phyloP scores from a whole-genome alignment of 2,888 invertebrate species.

The Platycheirus rosarum region DNA sequence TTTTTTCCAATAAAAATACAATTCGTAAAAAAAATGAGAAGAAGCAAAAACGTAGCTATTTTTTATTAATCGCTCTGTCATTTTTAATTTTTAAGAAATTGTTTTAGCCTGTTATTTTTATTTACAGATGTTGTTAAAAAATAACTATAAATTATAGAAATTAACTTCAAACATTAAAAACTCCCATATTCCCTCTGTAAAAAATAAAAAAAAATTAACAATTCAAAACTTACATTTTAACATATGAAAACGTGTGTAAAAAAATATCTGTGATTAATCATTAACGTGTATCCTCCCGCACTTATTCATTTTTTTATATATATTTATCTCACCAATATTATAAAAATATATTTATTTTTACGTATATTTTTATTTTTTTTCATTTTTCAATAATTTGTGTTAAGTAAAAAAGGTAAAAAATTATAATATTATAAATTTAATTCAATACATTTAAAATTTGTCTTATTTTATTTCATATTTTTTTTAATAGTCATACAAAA shows the following conservation, averaged over 20 bases:
- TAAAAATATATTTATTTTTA: conserved; percentile 72
- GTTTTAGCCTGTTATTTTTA: not conserved
- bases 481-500: conserved; percentile 61
- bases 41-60: conserved; percentile 5
- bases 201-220: conserved; percentile 1
- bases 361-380: conserved; percentile 55
- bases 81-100: not conserved
- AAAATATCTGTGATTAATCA: conserved; percentile 57
- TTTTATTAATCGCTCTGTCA: not conserved
- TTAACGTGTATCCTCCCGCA: conserved; percentile 57
- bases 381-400: conserved; percentile 56
- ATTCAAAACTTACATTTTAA: conserved; percentile 42
- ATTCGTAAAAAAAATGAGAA: conserved; percentile 1
- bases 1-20: not conserved
- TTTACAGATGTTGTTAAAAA: not conserved
- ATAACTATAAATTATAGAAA: not conserved
- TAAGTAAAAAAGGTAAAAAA: conserved; percentile 73
- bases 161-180: conserved; percentile 6
- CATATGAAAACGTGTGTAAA: conserved; percentile 55
- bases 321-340: conserved; percentile 69
- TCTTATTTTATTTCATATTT: conserved; percentile 50
- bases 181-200: not conserved
- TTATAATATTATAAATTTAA: conserved; percentile 68
- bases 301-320: conserved; percentile 58
- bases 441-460: conserved; percentile 67